phyloP scores from a whole-genome alignment of 2,113 vertebrate species.

The Smithornis capensis region DNA sequence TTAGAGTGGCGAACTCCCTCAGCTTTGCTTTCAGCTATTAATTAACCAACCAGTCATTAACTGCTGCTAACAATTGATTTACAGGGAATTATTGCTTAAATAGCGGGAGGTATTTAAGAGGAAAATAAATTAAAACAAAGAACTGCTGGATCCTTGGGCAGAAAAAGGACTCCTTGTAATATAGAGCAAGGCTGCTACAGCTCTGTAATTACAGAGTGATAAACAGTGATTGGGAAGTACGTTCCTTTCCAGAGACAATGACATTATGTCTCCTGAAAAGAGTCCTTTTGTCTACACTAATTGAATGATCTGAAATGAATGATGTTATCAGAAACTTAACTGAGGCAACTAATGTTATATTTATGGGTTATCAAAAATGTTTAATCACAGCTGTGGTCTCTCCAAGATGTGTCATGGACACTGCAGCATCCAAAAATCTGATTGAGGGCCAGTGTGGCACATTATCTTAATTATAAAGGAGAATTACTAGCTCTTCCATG shows the following conservation, averaged over 20 bases:
- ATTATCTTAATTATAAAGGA: conserved; percentile 44
- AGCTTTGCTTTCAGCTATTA: conserved; percentile 80
- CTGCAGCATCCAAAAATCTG: conserved; percentile 19
- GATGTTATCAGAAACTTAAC: conserved; percentile 62
- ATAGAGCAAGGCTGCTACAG: conserved; percentile 51
- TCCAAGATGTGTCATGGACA: not conserved
- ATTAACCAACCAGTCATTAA: conserved; percentile 82
- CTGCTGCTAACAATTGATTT: conserved; percentile 80
- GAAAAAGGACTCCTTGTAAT: conserved; percentile 69
- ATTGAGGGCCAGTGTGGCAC: not conserved
- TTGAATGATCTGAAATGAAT: conserved; percentile 68
- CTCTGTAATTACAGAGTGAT: conserved; percentile 76
- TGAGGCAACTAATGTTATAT: conserved; percentile 51
- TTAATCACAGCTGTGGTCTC: conserved; percentile 1
- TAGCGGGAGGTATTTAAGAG: conserved; percentile 78
- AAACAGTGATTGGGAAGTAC: conserved; percentile 74
- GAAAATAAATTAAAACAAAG: conserved; percentile 84
- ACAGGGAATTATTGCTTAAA: conserved; percentile 77
- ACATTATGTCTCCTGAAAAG: conserved; percentile 65
- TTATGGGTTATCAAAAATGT: conserved; percentile 63
- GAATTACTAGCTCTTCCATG: conserved; percentile 22
- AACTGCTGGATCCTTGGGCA: conserved; percentile 67
- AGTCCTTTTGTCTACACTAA: conserved; percentile 64
- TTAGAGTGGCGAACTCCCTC: conserved; percentile 68
- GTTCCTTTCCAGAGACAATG: conserved; percentile 66